Evolutionary conservation across 2,888 invertebrate genomes (phyloP), one percentile per base, ranked within the genome.

Genomic region (Andrena bicolor): DNA sequence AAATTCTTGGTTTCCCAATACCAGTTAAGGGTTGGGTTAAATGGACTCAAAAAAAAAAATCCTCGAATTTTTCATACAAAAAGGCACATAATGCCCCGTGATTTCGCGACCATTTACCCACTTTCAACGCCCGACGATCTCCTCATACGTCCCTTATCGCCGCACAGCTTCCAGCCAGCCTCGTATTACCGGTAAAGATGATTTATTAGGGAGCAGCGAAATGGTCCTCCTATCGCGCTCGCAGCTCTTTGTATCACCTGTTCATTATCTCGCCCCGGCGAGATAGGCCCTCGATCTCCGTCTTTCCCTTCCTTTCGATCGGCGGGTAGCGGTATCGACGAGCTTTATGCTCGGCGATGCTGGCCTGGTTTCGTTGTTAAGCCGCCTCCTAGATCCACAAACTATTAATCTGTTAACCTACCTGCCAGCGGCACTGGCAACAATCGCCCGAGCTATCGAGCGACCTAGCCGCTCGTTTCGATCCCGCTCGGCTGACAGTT

Each of bases 301-400:
- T 76, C 56, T 58, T 66, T 69, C 56, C 51, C 56, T 73, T 48
- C 64, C 66, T 32, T 81, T 74, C 73, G 68, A 76, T 73, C 69
- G 53, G 68, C 58, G 69, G 51, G 10, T 76, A 81, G 76, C 82
- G 82, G 82, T 83, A 81, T 81, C 82, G 82, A 68, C 76, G 69
- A 82, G 76, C 72, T 76, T 82, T 82, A 74, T 60, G 69, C 80
- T 20, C 84, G 49, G 78, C 87, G 86, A 88, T 84, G 88, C 87
- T 91, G 91, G 90, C 91, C 91, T 90, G 90, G 91, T 91, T 91
- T 87, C 90, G 86, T 90, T 90, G 90, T 88, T 89, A 88, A 90
- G 88, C 88, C 83, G 87, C 88, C 91, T 88, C 84, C 85, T 88
- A 90, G 90, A 88, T 88, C 84, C 76, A 82, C 83, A 84, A 86